Conservation (phyloP, 1,140 invertebrate genomes). For the Pachyrhynchus sulphureomaculatus region DNA sequence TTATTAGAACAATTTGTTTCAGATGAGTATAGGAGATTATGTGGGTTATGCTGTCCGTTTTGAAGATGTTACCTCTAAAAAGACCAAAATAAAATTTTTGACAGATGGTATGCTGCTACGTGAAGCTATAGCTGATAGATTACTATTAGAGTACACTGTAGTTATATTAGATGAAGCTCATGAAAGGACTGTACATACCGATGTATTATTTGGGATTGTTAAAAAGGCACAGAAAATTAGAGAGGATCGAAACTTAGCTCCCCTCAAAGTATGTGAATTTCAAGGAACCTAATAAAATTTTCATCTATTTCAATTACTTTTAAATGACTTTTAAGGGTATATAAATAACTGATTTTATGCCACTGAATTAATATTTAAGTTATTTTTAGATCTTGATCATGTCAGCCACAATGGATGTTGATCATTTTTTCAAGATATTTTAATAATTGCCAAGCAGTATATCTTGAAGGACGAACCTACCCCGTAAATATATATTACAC, state of each 20-base stretch:
- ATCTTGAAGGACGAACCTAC: constrained; percentile 86
- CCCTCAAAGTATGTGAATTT: constrained; percentile 64
- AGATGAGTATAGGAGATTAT: constrained; percentile 62
- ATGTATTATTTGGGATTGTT: constrained; percentile 85
- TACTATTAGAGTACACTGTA: constrained; percentile 74
- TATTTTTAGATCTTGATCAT: constrained; percentile 74
- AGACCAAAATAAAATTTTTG: constrained; percentile 84
- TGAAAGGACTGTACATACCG: constrained; percentile 93
- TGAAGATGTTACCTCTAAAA: constrained; percentile 76
- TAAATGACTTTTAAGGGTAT: too few relatives aligned
- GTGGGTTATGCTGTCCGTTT: constrained; percentile 93
- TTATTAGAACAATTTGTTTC: too few relatives aligned
- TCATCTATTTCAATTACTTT: not conserved
- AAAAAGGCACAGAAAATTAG: constrained; percentile 76
- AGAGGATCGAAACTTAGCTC: constrained; percentile 58
- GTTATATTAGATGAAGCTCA: constrained; percentile 97
- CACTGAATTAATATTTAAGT: not conserved
- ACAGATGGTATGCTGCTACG: constrained; percentile 95
- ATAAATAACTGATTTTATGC: too few relatives aligned
- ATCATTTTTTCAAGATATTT: constrained; percentile 92
- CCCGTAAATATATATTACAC: constrained; percentile 81
- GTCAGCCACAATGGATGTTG: constrained; percentile 95
- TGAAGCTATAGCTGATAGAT: constrained; percentile 77
- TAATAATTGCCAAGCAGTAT: constrained; percentile 79
- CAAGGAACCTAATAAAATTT: not conserved